Base-by-base conservation (phyloP, 2,113 vertebrate species). In the Cygnus atratus region DNA sequence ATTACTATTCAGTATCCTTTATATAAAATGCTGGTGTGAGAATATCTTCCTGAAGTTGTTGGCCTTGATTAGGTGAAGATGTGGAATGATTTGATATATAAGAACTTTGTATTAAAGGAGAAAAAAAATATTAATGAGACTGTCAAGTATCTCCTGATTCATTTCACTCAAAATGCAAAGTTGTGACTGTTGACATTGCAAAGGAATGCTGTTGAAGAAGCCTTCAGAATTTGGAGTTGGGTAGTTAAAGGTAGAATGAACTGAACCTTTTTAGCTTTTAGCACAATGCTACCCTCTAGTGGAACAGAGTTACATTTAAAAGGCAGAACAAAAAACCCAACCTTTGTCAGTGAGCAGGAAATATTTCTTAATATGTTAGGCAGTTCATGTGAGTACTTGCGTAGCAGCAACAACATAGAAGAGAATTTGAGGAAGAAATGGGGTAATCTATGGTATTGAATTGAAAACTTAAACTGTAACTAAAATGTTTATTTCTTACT, bases 221-320 rank as follows among this genome's bases (percentile, higher is more conserved):
- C 37, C 76, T 65, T 48, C 2, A 48, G 39, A 63, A 46, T 10
- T 3, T 65, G 5, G 37, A 44, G 6, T 55, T 76, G 35, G 8
- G 2, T 57, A 17, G 52, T 55, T 62, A 52, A 70, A 74, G n/a
- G 21, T 55, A 21, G 44, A 41, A 10, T 68, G 43, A 81, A 11
- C 14, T 16, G 18, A 13, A 63, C 9, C 59, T 74, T 35, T 3
- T 67, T 57, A 48, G n/a, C 57, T 90, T 85, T 84, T 72, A 80
- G 62, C 63, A n/a, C 88, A 66, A 55, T 88, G 67, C 75, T 93
- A 44, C 82, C 94, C 89, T 95, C 92, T 90, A 59, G 85, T 95
- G 95, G 92, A 89, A 65, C 22, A 77, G 20, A 20, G 10, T 54
- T 63, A 44, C 21, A 21, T 84, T 65, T 16, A 31, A 74, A 55